These are phyloP conservation scores for Mastomys coucha DNA, from an alignment of 2,113 vertebrate species.

Conservation along the genomic window DNA sequence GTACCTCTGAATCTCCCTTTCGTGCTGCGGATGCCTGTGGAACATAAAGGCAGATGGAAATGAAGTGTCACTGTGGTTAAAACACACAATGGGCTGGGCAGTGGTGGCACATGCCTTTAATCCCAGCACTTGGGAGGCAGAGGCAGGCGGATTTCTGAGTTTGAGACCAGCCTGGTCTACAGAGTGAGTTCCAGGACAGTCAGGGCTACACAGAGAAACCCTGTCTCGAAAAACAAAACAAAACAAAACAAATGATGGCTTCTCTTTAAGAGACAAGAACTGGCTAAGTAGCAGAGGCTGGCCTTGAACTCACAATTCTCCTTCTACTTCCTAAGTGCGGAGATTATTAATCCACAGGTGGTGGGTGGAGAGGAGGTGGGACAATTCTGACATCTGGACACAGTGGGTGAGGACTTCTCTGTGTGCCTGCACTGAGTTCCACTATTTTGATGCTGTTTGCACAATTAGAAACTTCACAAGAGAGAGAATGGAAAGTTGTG, in stretches of 20 bases:
- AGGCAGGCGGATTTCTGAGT: too few relatives aligned
- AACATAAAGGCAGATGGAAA: not conserved
- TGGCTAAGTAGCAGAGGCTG: not conserved
- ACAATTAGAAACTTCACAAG: not conserved
- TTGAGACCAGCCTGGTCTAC: too few relatives aligned
- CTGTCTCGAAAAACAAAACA: too few relatives aligned
- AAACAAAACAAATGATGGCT: not conserved
- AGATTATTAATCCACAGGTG: not conserved
- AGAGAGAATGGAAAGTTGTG: not conserved
- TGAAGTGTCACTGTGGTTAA: not conserved
- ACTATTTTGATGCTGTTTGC: not conserved
- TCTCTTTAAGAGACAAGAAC: not conserved
- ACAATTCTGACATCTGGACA: not conserved
- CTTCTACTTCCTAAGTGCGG: too few relatives aligned
- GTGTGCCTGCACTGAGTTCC: not conserved
- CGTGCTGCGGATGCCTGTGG: not conserved
- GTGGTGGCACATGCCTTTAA: too few relatives aligned
- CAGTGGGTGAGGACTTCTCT: rapidly evolving
- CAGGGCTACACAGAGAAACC: too few relatives aligned
- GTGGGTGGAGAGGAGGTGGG: not conserved
- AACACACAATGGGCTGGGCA: not conserved
- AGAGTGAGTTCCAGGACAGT: too few relatives aligned
- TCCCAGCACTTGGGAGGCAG: too few relatives aligned
- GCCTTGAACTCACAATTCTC: not conserved
- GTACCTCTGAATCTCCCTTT: not conserved